phyloP scores from a whole-genome alignment of 2,797 vertebrate genomes.

The Yasuhikotakia modesta region DNA sequence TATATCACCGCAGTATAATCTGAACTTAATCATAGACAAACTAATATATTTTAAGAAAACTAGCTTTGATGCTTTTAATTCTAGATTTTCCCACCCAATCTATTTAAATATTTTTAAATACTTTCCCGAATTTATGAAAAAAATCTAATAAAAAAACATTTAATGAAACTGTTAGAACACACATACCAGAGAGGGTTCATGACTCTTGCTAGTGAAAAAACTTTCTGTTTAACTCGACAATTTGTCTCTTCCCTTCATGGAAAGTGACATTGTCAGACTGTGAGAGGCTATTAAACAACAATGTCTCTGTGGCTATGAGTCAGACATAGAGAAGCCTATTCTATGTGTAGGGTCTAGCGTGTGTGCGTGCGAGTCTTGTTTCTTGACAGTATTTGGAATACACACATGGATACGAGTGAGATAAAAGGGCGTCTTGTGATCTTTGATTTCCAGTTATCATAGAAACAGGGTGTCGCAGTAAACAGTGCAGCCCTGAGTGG shows the following conservation, averaged over 20 bases:
- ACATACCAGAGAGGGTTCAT: neutral
- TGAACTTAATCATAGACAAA: too few relatives aligned
- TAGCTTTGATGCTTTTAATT: too few relatives aligned
- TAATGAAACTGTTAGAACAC: neutral
- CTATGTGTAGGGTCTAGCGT: conserved; percentile 34
- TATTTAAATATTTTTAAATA: too few relatives aligned
- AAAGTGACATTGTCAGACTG: conserved; percentile 54
- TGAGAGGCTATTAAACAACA: conserved; percentile 57
- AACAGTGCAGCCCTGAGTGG: conserved; percentile 62
- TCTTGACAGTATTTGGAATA: conserved; percentile 65
- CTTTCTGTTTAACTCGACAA: conserved; percentile 23
- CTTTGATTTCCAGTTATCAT: conserved; percentile 61
- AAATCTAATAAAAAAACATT: too few relatives aligned
- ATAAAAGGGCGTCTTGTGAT: conserved; percentile 59
- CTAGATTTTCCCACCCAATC: too few relatives aligned
- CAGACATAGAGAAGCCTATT: conserved; percentile 48
- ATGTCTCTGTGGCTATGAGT: conserved; percentile 51
- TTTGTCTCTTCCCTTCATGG: conserved; percentile 50
- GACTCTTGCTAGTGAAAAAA: conserved; percentile 54
- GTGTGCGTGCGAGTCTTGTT: conserved; percentile 51
- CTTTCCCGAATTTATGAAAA: too few relatives aligned
- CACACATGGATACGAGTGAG: conserved; percentile 53
- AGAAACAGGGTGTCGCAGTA: conserved; percentile 54
- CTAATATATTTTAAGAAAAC: too few relatives aligned
- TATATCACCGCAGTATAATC: neutral